Evolutionary conservation across 2,797 vertebrate species (phyloP).

Genomic region (Halcyon leucocephala): DNA sequence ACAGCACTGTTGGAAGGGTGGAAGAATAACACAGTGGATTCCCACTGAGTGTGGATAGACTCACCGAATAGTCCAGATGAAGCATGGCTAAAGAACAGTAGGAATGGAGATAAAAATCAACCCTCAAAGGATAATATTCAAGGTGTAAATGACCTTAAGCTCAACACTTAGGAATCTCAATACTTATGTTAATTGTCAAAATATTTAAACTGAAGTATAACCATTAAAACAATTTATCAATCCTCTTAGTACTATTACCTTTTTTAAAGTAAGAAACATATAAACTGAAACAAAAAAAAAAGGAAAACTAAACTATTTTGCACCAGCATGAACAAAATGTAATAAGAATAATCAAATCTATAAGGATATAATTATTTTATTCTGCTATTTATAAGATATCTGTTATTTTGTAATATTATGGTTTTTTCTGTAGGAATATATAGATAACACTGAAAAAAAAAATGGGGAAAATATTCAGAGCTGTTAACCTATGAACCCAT

Average conservation of each 20-base stretch:
- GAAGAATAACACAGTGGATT: background rate
- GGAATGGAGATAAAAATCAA: background rate
- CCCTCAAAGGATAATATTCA: background rate
- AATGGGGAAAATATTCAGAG: background rate
- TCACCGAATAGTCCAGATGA: background rate
- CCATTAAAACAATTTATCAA: background rate
- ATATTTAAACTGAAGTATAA: conserved; percentile 13
- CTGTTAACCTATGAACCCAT: background rate
- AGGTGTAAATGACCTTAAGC: background rate
- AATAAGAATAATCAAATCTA: background rate
- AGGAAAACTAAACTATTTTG: background rate
- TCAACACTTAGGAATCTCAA: background rate
- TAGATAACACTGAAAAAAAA: background rate
- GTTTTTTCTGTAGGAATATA: background rate
- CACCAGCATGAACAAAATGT: background rate
- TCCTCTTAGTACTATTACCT: background rate
- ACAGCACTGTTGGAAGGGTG: background rate
- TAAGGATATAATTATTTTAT: background rate
- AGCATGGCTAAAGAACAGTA: background rate
- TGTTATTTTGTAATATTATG: background rate
- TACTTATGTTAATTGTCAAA: background rate
- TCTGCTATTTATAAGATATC: background rate
- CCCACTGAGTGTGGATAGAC: background rate
- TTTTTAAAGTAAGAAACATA: background rate
- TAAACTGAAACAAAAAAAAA: background rate